Percentiles rank a stretch among this genome's conserved stretches.
Evolutionary conservation across 2,113 vertebrate genomes (phyloP).

Genomic region (Gambusia affinis): DNA sequence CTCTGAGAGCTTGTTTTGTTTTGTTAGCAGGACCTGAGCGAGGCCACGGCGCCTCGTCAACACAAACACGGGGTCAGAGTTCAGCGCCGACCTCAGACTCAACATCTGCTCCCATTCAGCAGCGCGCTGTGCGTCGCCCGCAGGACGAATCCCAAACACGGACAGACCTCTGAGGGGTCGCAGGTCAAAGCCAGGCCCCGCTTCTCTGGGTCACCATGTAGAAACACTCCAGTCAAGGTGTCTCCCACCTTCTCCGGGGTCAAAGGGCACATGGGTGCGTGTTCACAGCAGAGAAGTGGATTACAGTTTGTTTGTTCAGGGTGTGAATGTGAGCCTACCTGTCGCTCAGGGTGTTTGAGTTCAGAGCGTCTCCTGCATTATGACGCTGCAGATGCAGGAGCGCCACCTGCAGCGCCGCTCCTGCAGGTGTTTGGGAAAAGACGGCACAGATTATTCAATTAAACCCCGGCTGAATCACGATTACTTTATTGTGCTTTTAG

Average conservation of each 20-base stretch:
- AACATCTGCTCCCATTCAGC: slow-evolving; percentile 68
- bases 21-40: neutral
- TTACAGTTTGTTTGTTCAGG: slow-evolving; percentile 59
- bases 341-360: slow-evolving; percentile 39
- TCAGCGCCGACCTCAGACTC: neutral
- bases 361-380: slow-evolving; percentile 1
- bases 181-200: slow-evolving; percentile 48
- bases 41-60: slow-evolving; percentile 10
- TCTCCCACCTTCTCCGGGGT: slow-evolving; percentile 22
- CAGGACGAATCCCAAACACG: slow-evolving; percentile 6
- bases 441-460: neutral
- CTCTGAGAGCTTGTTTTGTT: slow-evolving; percentile 21
- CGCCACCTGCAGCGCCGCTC: neutral
- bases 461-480: neutral
- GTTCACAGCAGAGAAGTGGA: too few relatives aligned
- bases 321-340: slow-evolving; percentile 39
- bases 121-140: slow-evolving; percentile 35
- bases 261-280: slow-evolving; percentile 48
- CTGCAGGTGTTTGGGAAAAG: neutral
- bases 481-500: neutral
- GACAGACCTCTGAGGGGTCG: slow-evolving; percentile 20
- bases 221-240: slow-evolving; percentile 31
- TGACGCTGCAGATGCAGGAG: neutral
- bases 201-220: slow-evolving; percentile 35
- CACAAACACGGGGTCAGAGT: slow-evolving; percentile 14